Evolutionary conservation across 1,140 invertebrate species (phyloP), one percentile per base, ranked within the genome.

Genomic region (Drosophila albomicans): DNA sequence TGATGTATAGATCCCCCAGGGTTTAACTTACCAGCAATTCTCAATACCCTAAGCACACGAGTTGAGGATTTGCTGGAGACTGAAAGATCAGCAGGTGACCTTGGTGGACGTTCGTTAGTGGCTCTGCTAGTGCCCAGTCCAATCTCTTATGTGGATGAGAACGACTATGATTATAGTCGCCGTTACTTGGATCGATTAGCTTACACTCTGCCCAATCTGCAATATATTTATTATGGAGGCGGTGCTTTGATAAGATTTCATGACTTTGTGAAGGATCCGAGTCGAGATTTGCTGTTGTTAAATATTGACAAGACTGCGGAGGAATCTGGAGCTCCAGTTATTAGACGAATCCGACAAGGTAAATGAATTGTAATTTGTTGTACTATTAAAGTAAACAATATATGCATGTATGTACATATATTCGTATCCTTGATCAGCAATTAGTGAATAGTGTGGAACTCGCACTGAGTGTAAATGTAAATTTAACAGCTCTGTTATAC

Each of bases 71-170:
- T 93, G 77, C 78, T 95, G 6, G 86, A 93, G 13, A 79, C 59
- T 0, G 94, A 94, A 86, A 88, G 63, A 20, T 63, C 64, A 10
- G 64, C 56, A 10, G 87, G 82, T 28, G 93, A 81, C 84, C 89
- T 78, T 69, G 93, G 94, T 35, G 94, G 94, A 38, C 93, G 93
- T 68, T 94, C 95, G 2, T 88, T 94, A 25, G 91, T 95, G 48
- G 93, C 94, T 8, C 80, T 96, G 15, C 28, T 92, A 0, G 79
- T 95, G 16, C 93, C 94, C 15, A 91, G 84, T 38, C 75, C 87
- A 3, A 75, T 87, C 5, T 85, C 92, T 3, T 90, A 93, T 58
- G 78, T 92, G 5, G 77, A 87, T 41, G 92, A 93, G 51, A 52
- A 78, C 2, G 93, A 94, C 54, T 94, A 93, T 15, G 86, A 92